These are phyloP conservation scores for Pachycephala philippinensis DNA, from an alignment of 2,113 vertebrate genomes.

Conservation along the genomic window DNA sequence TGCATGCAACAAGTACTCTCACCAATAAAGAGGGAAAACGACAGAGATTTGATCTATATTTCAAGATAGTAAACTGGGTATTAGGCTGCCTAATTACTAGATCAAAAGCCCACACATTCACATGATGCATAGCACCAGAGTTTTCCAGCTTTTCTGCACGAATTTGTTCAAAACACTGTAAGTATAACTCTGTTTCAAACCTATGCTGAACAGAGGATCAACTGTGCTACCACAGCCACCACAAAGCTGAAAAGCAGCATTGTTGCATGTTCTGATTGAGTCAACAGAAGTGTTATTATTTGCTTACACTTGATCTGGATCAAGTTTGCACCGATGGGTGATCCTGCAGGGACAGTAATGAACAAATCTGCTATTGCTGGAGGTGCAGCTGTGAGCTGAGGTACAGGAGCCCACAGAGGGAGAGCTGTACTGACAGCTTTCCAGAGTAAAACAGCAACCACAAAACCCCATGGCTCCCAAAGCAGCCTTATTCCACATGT, in stretches of 20 bases:
- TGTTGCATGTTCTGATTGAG: background rate
- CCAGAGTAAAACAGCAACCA: background rate
- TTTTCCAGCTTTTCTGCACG: background rate
- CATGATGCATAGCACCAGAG: background rate
- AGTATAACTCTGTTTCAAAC: background rate
- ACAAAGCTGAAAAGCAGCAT: conserved; percentile 21
- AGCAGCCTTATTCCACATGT: background rate
- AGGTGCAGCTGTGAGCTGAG: background rate
- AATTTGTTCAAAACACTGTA: background rate
- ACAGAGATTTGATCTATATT: background rate
- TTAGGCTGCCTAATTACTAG: background rate
- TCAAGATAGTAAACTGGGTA: background rate
- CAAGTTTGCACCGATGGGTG: background rate
- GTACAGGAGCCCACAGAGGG: background rate
- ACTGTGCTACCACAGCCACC: background rate
- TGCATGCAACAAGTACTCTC: background rate
- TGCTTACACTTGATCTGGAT: background rate
- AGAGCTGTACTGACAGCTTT: background rate
- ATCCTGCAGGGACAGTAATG: background rate
- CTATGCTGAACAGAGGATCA: background rate
- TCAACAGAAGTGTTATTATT: conserved; percentile 11
- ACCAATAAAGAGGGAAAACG: background rate
- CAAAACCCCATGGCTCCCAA: background rate
- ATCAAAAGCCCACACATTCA: background rate
- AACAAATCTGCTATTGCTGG: background rate